Evolutionary conservation across 2,888 invertebrate species (phyloP), one percentile per base, ranked within the genome.

Genomic region (Tenthredo amoena): DNA sequence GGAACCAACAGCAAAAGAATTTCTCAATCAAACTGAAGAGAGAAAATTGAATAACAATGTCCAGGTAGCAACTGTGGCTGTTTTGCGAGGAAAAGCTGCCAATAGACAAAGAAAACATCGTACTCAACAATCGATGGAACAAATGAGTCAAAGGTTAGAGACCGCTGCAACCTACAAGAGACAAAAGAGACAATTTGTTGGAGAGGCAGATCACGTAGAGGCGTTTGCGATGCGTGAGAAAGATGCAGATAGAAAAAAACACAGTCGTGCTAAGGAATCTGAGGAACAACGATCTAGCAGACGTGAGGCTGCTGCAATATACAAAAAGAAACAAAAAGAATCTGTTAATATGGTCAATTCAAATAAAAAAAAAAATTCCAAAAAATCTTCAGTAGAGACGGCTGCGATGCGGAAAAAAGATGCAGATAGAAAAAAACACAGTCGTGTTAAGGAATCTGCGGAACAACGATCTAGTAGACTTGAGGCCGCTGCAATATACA

Each of bases 71-170:
- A 15, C 31, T 31, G 34, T 15, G 68, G 31, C 68, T 68, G 31
- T 15, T 18, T 68, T 34, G 34, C 31, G 34, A 6, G 18, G 3
- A 2, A 34, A 15, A 31, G 18, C 31, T 68, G 55, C 65, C 2
- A 12, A 26, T 21, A 82, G 50, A 55, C 26, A 71, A 37, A 26
- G 37, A 47, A 71, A 84, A 47, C 40, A 68, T 47, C 55, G 84
- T 71, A 18, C 72, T n/a, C 37, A 31, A 26, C 34, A 34, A 40
- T 84, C 31, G 21, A 26, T 15, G 55, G 55, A 76, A 34, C 68
- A 68, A 68, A 31, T 2, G 15, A 34, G 31, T 68, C n/a, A 34
- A 7, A 68, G 68, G 34, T 26, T 68, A 15, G 15, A 31, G 31
- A 34, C 34, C 34, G 34, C 34, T 34, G 34, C 26, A 47, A 26